Evolutionary conservation across 2,797 vertebrate species (phyloP), one percentile per base, ranked within the genome.

Genomic region (Vultur gryphus): DNA sequence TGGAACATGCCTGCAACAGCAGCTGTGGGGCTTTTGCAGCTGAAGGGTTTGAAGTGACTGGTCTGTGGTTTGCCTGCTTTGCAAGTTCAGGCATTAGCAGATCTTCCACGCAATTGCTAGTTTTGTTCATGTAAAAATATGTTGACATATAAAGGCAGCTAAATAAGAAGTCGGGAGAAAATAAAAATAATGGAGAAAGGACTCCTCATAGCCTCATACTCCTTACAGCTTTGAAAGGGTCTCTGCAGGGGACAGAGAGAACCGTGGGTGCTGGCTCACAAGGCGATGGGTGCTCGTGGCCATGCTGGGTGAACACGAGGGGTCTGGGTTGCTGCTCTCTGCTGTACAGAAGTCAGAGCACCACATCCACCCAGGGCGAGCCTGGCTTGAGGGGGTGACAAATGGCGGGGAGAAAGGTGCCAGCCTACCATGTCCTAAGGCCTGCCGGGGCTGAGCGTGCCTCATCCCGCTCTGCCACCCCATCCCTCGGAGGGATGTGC

Each of bases 331-430:
- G 3, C 54, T 37, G 29, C 61, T 65, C 3, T 25, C 37, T 35
- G 57, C 80, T 11, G 2, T 7, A 16, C 39, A 31, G 17, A 31
- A 76, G 23, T 52, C 33, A 16, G 51, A 64, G n/a, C 0, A 0
- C 24, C 1, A 1, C 9, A 20, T 66, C 65, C 26, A 16, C n/a
- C 39, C 48, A 10, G 39, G 7, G 35, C 0, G 0, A 90, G 43
- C 41, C 41, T 55, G 73, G 39, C 52, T 21, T 29, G 58, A 55
- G 46, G 55, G 28, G 13, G 3, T 26, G 46, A 58, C n/a, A 89
- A 81, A 39, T 2, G 16, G 14, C 9, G 41, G 46, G 25, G 18
- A 71, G 44, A 35, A 80, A 48, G 37, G 33, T 54, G 59, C 20
- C 67, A 62, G 80, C 31, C 72, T 85, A 13, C 59, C 11, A 2